These are phyloP conservation scores for Etheostoma cragini DNA, from an alignment of 2,113 vertebrate species.

Conservation along the genomic window DNA sequence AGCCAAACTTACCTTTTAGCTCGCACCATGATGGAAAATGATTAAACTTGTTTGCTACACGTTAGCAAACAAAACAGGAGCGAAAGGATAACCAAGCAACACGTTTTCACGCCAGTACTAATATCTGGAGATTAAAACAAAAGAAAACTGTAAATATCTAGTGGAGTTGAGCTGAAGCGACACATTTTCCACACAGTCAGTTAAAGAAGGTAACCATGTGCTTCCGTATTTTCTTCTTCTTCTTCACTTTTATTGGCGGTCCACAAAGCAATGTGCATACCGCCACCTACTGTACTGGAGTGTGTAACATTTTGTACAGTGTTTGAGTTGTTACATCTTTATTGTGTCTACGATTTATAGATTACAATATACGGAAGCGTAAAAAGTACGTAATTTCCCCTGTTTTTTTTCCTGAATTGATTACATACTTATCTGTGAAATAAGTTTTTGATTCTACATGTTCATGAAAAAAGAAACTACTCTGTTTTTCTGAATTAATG, in stretches of 20 bases:
- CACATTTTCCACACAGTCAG: too few relatives aligned
- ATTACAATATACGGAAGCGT: too few relatives aligned
- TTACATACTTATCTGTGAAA: too few relatives aligned
- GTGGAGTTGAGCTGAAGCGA: not conserved
- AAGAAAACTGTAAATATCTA: not conserved
- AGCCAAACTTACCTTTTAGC: conserved; percentile 72
- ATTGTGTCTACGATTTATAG: too few relatives aligned
- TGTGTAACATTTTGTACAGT: not conserved
- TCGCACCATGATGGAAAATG: conserved; percentile 78
- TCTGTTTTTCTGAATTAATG: too few relatives aligned
- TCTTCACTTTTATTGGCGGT: accelerated
- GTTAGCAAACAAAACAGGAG: not conserved
- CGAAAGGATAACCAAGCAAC: not conserved
- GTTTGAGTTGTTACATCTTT: too few relatives aligned
- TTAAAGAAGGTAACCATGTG: conserved; percentile 48
- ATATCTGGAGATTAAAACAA: not conserved
- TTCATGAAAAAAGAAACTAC: too few relatives aligned
- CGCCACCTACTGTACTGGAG: conserved; percentile 34
- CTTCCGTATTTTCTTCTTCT: conserved; percentile 60
- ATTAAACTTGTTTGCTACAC: not conserved
- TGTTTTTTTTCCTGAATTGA: too few relatives aligned
- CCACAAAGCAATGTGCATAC: not conserved
- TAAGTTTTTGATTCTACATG: too few relatives aligned
- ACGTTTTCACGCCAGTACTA: not conserved
- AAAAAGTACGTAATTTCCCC: too few relatives aligned